These are phyloP conservation scores for Dolichotis patagonum DNA, from an alignment of 2,113 vertebrate species.

Conservation along the genomic window DNA sequence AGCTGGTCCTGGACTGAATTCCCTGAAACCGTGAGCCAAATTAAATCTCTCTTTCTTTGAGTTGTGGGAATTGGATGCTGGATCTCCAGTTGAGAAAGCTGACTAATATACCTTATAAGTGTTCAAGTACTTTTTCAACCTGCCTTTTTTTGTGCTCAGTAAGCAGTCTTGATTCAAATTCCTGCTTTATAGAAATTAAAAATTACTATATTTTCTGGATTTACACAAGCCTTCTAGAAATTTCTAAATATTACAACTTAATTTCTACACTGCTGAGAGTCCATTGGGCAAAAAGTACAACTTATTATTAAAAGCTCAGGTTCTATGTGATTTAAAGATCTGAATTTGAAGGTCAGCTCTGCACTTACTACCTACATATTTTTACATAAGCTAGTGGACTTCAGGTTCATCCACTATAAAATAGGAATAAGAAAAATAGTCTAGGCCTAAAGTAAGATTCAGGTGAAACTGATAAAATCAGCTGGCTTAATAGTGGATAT, in stretches of 20 bases:
- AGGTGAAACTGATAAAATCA: not conserved
- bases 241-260: not conserved
- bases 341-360: not conserved
- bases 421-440: not conserved
- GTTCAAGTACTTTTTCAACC: not conserved
- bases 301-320: slow-evolving; percentile 7
- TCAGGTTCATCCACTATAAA: not conserved
- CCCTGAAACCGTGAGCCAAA: not conserved
- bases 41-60: not conserved
- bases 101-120: not conserved
- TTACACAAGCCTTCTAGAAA: not conserved
- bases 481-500: not conserved
- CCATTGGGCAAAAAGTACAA: not conserved
- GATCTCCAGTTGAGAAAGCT: not conserved
- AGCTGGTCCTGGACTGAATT: not conserved
- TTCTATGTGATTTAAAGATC: slow-evolving; percentile 11
- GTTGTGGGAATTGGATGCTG: not conserved
- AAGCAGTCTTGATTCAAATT: slow-evolving; percentile 22
- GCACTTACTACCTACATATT: not conserved
- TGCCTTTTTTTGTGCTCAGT: not conserved
- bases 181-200: not conserved
- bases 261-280: not conserved
- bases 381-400: not conserved
- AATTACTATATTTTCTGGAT: not conserved
- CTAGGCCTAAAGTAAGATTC: slow-evolving; percentile 13